Evolutionary conservation across 2,113 vertebrate species (phyloP).

Genomic region (Manacus vitellinus): DNA sequence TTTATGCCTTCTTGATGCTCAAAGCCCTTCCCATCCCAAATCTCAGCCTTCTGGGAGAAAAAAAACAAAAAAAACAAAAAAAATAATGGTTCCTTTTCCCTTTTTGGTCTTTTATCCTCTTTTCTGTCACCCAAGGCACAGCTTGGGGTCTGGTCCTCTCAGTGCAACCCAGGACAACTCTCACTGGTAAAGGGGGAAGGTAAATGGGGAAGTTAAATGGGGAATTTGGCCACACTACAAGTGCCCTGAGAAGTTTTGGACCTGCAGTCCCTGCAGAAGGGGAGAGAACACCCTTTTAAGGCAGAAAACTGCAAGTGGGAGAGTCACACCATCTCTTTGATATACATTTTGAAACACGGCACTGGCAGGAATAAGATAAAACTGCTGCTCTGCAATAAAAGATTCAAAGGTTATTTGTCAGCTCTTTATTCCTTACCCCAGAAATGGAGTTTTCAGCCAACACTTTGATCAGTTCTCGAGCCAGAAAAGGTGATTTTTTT

Average conservation of each 20-base stretch:
- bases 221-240: accelerated
- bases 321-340: background rate
- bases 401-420: background rate
- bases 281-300: background rate
- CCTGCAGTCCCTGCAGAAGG: background rate
- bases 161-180: background rate
- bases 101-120: background rate
- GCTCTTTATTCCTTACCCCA: background rate
- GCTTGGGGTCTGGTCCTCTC: background rate
- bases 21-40: background rate
- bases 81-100: accelerated
- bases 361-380: background rate
- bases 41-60: background rate
- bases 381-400: background rate
- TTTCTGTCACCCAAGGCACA: background rate
- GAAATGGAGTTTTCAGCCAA: background rate
- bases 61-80: background rate
- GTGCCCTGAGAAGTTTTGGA: background rate
- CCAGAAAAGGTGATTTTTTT: background rate
- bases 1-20: background rate
- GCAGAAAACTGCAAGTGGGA: background rate
- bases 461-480: background rate
- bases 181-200: background rate
- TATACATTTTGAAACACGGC: background rate
- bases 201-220: background rate